phyloP scores from a whole-genome alignment of 2,797 vertebrate species.

The Mycteria americana region DNA sequence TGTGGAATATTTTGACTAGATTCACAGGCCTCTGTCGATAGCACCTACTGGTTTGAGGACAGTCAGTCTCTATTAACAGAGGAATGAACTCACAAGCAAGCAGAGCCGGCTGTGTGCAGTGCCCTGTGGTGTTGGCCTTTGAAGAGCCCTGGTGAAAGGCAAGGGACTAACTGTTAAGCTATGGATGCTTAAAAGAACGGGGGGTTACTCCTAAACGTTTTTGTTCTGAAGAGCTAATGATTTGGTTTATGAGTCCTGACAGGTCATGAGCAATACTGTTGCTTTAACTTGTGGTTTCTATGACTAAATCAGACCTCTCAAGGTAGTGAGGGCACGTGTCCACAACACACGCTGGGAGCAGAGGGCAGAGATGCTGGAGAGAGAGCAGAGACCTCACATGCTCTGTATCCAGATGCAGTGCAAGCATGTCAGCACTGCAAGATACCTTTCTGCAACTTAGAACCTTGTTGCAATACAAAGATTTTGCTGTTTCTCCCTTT shows the following conservation, averaged over 20 bases:
- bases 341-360: fast-evolving
- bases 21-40: neutral
- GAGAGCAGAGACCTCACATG: neutral
- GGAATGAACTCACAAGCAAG: neutral
- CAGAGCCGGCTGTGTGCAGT: fast-evolving
- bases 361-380: neutral
- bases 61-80: neutral
- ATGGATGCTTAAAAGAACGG: neutral
- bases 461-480: neutral
- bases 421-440: neutral
- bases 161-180: neutral
- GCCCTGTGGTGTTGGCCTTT: neutral
- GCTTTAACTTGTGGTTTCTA: neutral
- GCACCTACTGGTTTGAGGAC: neutral
- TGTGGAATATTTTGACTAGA: neutral
- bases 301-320: neutral
- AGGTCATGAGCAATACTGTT: neutral
- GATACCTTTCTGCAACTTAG: neutral
- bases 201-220: neutral
- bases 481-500: neutral
- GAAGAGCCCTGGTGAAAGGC: neutral
- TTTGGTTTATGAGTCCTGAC: neutral
- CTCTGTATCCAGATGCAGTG: neutral
- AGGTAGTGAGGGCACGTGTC: neutral
- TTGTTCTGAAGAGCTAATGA: neutral